Percentiles rank a stretch among this genome's conserved stretches.
Evolutionary conservation across 2,113 vertebrate genomes (phyloP).

Genomic region (Microcebus tavaratra): DNA sequence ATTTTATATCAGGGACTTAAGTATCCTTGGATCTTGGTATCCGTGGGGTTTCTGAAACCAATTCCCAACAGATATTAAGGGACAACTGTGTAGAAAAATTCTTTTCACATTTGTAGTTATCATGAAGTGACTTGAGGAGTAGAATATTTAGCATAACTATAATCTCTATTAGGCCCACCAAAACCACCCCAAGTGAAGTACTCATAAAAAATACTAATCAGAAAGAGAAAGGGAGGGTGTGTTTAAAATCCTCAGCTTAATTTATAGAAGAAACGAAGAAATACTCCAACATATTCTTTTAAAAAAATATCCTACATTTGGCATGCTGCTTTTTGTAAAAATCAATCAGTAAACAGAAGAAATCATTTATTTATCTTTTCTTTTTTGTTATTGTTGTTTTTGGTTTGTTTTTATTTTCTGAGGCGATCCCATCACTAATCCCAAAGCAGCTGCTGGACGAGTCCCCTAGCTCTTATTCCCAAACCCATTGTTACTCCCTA

Average conservation of each 20-base stretch:
- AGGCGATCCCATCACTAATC: background rate
- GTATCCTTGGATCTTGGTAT: background rate
- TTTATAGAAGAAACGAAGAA: background rate
- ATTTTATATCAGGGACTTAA: background rate
- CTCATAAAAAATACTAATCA: background rate
- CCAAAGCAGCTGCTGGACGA: background rate
- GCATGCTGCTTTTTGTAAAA: background rate
- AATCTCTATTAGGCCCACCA: background rate
- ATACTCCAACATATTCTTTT: background rate
- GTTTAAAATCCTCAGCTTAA: background rate
- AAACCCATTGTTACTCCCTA: background rate
- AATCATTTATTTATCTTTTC: background rate
- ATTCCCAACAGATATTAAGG: background rate
- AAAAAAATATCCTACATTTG: background rate
- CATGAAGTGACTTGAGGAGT: background rate
- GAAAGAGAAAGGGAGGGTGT: background rate
- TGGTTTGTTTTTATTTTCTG: background rate
- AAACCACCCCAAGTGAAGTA: background rate
- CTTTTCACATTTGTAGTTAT: background rate
- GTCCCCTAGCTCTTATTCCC: background rate
- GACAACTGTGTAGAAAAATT: background rate
- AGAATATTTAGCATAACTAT: background rate
- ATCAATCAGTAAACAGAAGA: background rate
- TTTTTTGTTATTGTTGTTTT: background rate
- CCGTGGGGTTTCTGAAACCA: no score